Base-by-base conservation (phyloP, 2,888 invertebrate species). In the Drosophila ezoana region DNA sequence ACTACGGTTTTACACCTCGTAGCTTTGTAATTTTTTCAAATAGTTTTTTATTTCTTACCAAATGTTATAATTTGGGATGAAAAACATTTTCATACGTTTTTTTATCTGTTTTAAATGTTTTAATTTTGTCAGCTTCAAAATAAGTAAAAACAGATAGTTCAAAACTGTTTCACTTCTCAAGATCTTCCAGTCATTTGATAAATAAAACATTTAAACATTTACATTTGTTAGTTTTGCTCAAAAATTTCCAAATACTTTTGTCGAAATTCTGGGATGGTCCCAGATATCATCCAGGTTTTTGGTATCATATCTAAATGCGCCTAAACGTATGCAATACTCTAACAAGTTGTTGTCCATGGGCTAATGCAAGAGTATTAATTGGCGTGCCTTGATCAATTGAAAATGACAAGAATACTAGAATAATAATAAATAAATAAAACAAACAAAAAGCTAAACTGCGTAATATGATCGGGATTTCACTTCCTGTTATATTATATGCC, bases 241-340 rank as follows among this genome's bases (percentile, higher is more conserved):
- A 33, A 11, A 33, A 33, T 4, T 13, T 35, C 33, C 8, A 23
- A 28, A 28, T 2, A 28, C 2, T 28, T 35, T 35, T 4, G 13
- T 35, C 35, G 35, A 35, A 35, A 13, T 35, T 35, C 2, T 8
- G 28, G 8, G 28, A 28, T 28, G 2, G 28, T 8, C 28, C 2
- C 28, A 28, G 8, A 8, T 28, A 28, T 8, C 28, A 13, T 11
- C 1, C 35, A 35, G 35, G 11, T 13, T 35, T 11, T 35, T 35
- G 13, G 35, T 13, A 13, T 4, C 3, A 37, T 11, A 20, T 40
- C 14, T 0, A 14, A 11, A 6, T 4, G 5, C 44, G 76, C 79
- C 83, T 28, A 56, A 75, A 69, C 79, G 70, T 62, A 51, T 53
- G 64, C 59, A 45, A 10, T 3, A 1, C 3, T 28, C 14, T 4